Evolutionary conservation across 2,888 invertebrate genomes (phyloP).

Genomic region (Nebria brevicollis): DNA sequence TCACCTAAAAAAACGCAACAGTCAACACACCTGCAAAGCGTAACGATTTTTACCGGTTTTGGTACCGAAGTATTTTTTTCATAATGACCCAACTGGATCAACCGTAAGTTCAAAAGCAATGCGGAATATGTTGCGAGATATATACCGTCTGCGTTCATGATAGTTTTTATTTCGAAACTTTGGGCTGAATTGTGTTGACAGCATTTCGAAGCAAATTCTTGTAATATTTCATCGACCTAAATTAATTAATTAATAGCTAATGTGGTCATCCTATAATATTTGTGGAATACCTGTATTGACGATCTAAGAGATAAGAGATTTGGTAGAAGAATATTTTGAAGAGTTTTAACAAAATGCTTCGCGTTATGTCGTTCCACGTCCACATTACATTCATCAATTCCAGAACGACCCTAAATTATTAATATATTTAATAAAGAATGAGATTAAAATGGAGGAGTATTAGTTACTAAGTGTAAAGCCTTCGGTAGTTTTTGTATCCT

Average conservation of each 20-base stretch:
- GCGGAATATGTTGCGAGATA: conserved; percentile 91
- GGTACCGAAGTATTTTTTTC: conserved; percentile 64
- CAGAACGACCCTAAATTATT: conserved; percentile 59
- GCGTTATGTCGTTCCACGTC: conserved; percentile 90
- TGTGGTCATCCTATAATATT: not conserved
- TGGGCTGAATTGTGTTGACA: conserved; percentile 82
- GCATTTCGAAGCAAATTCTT: conserved; percentile 90
- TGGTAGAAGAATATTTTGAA: conserved; percentile 80
- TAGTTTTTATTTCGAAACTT: conserved; percentile 73
- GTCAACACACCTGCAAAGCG: not conserved
- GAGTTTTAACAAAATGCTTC: conserved; percentile 80
- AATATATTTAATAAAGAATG: not conserved
- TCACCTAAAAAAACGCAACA: conserved; percentile 49
- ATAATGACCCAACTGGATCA: conserved; percentile 82
- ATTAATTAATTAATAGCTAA: conserved; percentile 25
- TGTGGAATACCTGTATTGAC: conserved; percentile 74
- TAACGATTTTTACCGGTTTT: conserved; percentile 27
- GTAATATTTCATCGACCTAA: conserved; percentile 87
- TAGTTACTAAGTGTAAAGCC: conserved; percentile 65
- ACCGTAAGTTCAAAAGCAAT: conserved; percentile 81
- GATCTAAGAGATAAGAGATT: conserved; percentile 79
- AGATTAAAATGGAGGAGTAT: not conserved
- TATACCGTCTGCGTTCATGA: conserved; percentile 95
- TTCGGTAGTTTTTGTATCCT: conserved; percentile 69
- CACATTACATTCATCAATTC: conserved; percentile 74